Evolutionary conservation across 2,797 vertebrate genomes (phyloP), one percentile per base, ranked within the genome.

Genomic region (Typhlichthys eigenmanni): DNA sequence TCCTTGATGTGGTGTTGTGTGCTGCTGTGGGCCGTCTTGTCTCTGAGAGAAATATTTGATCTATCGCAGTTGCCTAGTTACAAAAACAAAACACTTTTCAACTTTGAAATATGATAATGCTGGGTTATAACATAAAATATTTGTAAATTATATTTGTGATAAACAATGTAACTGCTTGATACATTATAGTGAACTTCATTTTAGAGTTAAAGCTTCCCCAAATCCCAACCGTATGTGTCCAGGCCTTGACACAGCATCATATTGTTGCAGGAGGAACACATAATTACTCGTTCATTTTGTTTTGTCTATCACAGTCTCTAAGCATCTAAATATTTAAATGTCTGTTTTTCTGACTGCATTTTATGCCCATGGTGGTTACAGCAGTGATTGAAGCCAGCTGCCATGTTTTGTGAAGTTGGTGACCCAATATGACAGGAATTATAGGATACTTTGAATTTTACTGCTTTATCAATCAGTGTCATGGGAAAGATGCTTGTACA

Each of bases 351-450:
- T 1, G 1, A n/a, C 5, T 0, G 16, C n/a, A 32, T 50, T 52
- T 38, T 53, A 55, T 57, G 60, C 47, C 32, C 32, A 43, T 14
- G 6, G n/a, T 54, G 1, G 13, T 5, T 10, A 13, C 47, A 38
- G 24, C 59, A 45, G 59, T 4, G 19, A 66, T 17, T 34, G 17
- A 43, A 52, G 52, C 34, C 47, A 16, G 51, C 29, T 11, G 14
- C 10, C 12, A 68, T 52, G 34, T 19, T 48, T 9, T 61, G n/a
- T 32, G 14, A 62, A 11, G 24, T 43, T 6, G 34, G 8, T 38
- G 47, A 13, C 17, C 12, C 45, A 54, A n/a, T 66, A 38, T 48
- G 45, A 48, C 64, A 60, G 13, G 34, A 17, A 62, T 45, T 46
- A 68, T 14, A 38, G 19, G 13, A 48, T 62, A 38, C 53, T 17